Base-by-base conservation (phyloP, 1,140 invertebrate species). In the Micrasema minimum region DNA sequence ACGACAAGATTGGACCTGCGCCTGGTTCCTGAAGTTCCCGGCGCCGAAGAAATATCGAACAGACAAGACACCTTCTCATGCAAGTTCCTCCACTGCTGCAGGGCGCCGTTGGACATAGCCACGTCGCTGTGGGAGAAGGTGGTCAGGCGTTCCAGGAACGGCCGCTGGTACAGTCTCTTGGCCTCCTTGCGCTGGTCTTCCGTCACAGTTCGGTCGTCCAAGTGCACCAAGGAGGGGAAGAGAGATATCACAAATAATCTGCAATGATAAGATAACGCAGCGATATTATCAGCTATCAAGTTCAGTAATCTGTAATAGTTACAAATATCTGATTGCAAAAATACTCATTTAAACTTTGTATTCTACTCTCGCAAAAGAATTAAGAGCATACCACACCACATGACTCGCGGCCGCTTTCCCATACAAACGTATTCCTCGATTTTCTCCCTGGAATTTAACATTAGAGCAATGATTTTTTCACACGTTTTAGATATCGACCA, bases 231-330 rank as follows among this genome's bases (percentile, higher is more conserved):
- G 1, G 82, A 82, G 2, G 88, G 86, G 76, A 92, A 90, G 77
- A 89, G 86, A 0, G 90, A 91, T 77, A 92, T 88, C 6, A 91
- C 85, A 78, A 88, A 91, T n/a, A 91, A 81, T 75, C 89, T 90
- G 76, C 2, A 84, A 82, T 67, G 64, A 77, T 66, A 6, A 61
- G 22, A 43, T 43, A 43, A 31, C 26, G 7, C 26, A 31, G 2
- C 7, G 26, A 2, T 31, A 31, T 7, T 31, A 31, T 7, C 7
- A 31, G 2, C 26, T 2, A 31, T 31, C 2, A 31, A n/a, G n/a
- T n/a, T n/a, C n/a, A n/a, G n/a, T n/a, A n/a, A n/a, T n/a, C n/a
- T n/a, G n/a, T n/a, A n/a, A n/a, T n/a, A n/a, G n/a, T n/a, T n/a
- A n/a, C n/a, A n/a, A n/a, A n/a, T n/a, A n/a, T n/a, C n/a, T n/a